A percentile compares a stretch with the other conserved stretches of the same genome.
Evolutionary conservation across 2,113 vertebrate species (phyloP).

Genomic region (Spilogale gracilis): DNA sequence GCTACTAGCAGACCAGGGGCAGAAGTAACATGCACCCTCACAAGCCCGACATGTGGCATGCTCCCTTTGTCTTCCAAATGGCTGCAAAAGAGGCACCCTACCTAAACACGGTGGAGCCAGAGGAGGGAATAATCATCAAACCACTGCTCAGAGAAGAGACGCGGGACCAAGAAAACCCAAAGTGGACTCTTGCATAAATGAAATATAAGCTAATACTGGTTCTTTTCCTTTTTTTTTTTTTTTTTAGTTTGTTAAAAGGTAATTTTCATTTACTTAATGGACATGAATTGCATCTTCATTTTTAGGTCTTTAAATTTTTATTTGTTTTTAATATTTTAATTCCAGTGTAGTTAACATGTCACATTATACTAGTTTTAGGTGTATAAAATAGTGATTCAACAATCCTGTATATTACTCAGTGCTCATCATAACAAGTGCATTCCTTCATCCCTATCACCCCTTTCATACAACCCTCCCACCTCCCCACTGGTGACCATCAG

Average conservation of each 20-base stretch:
- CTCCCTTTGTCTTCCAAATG: not conserved
- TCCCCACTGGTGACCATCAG: not conserved
- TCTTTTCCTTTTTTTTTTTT: not conserved
- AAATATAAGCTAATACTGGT: not conserved
- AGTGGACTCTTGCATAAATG: not conserved
- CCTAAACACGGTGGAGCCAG: not conserved
- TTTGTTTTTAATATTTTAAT: not conserved
- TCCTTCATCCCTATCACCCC: not conserved
- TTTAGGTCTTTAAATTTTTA: not conserved
- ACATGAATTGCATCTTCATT: not conserved
- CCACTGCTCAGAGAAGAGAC: not conserved
- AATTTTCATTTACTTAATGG: not conserved
- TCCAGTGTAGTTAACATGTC: not conserved
- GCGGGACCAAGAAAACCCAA: not conserved
- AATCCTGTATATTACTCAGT: not conserved
- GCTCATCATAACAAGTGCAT: not conserved
- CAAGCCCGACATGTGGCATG: accelerated
- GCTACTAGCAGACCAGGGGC: not conserved
- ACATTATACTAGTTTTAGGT: not conserved
- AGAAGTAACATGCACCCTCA: not conserved
- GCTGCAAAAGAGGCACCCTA: not conserved
- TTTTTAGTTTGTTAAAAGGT: not conserved
- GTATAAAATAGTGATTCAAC: not conserved
- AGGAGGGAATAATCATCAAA: not conserved
- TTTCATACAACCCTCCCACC: not conserved